Conservation (phyloP, 2,888 invertebrate genomes). For the Sipha maydis region DNA sequence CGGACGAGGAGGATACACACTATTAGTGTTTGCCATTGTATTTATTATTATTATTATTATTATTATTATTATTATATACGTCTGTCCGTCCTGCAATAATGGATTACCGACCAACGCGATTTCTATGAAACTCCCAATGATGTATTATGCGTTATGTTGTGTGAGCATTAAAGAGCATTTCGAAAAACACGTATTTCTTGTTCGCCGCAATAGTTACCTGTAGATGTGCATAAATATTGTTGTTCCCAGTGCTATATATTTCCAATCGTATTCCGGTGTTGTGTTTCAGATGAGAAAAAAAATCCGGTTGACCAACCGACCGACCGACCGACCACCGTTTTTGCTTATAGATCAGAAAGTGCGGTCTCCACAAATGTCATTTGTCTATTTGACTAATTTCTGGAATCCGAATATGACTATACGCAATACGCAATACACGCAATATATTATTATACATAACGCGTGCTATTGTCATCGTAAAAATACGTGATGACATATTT, state of each 20-base stretch:
- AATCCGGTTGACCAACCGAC: background rate
- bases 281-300: background rate
- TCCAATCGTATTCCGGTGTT: constrained; percentile 9
- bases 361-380: background rate
- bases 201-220: background rate
- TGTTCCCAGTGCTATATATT: background rate
- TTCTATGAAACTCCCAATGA: background rate
- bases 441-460: background rate
- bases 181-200: constrained; percentile 9
- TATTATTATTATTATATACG: constrained; percentile 18
- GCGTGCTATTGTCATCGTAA: background rate
- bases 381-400: constrained; percentile 13
- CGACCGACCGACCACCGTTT: constrained; percentile 5
- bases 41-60: constrained; percentile 29
- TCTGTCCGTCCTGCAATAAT: background rate
- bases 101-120: background rate
- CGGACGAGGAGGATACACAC: background rate
- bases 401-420: background rate
- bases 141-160: background rate
- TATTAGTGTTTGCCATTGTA: constrained; percentile 19
- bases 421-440: background rate
- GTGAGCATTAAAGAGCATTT: background rate
- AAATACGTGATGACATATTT: background rate
- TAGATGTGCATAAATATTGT: background rate
- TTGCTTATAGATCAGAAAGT: background rate